Base-by-base conservation (phyloP, 2,113 vertebrate genomes). In the Pipa parva region DNA sequence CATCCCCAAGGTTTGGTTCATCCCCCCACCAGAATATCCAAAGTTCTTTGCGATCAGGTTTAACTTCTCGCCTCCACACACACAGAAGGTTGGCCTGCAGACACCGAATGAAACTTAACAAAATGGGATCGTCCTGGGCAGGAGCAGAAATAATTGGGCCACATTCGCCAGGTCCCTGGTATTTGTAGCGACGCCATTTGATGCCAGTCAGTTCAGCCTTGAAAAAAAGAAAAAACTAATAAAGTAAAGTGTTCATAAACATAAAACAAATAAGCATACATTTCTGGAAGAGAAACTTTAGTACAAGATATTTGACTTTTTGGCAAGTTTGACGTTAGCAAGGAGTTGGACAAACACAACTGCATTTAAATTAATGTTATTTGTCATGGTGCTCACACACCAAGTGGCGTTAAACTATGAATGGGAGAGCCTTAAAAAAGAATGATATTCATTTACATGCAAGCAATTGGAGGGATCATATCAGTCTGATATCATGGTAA, bases 21-120 rank as follows among this genome's bases (percentile, higher is more conserved):
- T 98, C 96, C 7, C 96, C 95, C 95, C 96, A 99, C 96, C 96
- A 99, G 90, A 97, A 99, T 85, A 99, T 95, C 96, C 96, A 99
- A 24, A 99, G 88, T 59, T 98, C 95, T 84, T 97, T 99, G 76
- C 88, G 86, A 72, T 85, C 87, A 1, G 96, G 95, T 75, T 91
- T 94, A 85, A 93, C 90, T 15, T 95, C 94, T 1, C 96, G 94
- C 20, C 95, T 90, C 96, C 96, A 99, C 27, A 99, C 95, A 20
- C 95, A 97, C 21, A 99, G 90, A 85, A 99, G 84, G 79, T 98
- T 97, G 87, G 94, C 92, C 84, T 94, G 95, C 24, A 98, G 84
- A 71, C 95, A 98, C 79, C 92, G 93, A 85, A 95, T 96, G 88
- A 97, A 99, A 84, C 95, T 99, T 80, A 94, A 88, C 80, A 98